Base-by-base conservation (phyloP, 2,113 vertebrate species). In the Thunnus thynnus region DNA sequence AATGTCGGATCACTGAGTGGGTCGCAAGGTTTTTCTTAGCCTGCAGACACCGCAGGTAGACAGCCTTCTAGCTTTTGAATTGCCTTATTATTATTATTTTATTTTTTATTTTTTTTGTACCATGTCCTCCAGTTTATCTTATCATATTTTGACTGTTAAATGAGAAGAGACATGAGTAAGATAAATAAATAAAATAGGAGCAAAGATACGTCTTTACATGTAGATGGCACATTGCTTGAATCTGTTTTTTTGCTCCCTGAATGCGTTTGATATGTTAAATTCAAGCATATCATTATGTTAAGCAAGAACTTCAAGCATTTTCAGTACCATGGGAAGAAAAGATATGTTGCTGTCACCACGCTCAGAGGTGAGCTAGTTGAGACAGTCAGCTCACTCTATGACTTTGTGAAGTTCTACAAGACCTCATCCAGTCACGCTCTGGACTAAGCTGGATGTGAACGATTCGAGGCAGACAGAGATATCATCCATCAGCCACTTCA, bases 401-500 rank as follows among this genome's bases (percentile, higher is more conserved):
- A 94, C 91, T 93, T 91, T 92, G 83, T 85, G 78, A 90, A 89
- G 80, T 89, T 87, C 80, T 78, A 72, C 78, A 81, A 88, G 88
- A 75, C 88, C 77, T 85, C 85, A 69, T 78, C 77, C 77, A 73
- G 71, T 86, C 85, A 88, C 75, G 41, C 80, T 80, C 80, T 27
- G 78, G 78, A 66, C 76, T 69, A 44, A 65, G 79, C 87, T 86
- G 88, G 71, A 88, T 76, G 78, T 83, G 86, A 93, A 72, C 46
- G 79, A 92, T 86, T 82, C 10, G 47, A 78, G 76, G 76, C 73
- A 81, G 91, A 79, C 81, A 60, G 73, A 82, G 89, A 90, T 88
- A 86, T 84, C 83, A 88, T 92, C 87, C 89, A 91, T 93, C 90
- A 91, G 79, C 81, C 70, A 73, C 88, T 86, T 91, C 88, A 91